Conservation (phyloP, 2,888 invertebrate genomes). For the Lamproptera curius region DNA sequence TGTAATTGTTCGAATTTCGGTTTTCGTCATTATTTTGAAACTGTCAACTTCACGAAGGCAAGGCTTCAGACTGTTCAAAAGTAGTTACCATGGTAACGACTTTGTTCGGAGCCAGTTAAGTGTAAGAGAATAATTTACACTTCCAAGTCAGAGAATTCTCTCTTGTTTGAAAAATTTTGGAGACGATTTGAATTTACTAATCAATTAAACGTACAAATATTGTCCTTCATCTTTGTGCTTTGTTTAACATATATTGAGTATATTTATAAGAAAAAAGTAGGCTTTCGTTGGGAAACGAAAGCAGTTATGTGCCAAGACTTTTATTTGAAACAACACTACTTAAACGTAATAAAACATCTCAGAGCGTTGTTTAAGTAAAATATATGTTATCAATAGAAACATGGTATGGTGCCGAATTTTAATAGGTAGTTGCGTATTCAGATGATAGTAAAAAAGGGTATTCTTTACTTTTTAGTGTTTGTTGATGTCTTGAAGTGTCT, state of each 20-base stretch:
- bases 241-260: too few relatives aligned
- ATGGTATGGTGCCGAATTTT: too few relatives aligned
- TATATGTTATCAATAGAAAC: too few relatives aligned
- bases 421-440: too few relatives aligned
- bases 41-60: conserved; percentile 59
- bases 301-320: background rate
- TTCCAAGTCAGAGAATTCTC: background rate
- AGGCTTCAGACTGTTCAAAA: conserved; percentile 49
- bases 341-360: too few relatives aligned
- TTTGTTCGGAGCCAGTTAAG: conserved; percentile 57
- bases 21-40: conserved; percentile 58
- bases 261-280: too few relatives aligned
- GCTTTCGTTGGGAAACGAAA: background rate
- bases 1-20: conserved; percentile 39
- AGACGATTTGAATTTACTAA: conserved; percentile 3
- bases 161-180: conserved; percentile 1
- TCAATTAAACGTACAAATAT: background rate
- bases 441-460: too few relatives aligned
- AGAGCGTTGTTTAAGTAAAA: too few relatives aligned
- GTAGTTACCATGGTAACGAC: conserved; percentile 36
- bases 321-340: too few relatives aligned
- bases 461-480: too few relatives aligned
- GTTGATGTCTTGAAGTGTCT: too few relatives aligned
- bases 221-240: background rate
- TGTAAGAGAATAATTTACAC: conserved; percentile 59